Base-by-base conservation (phyloP, 2,113 vertebrate genomes). In the Xyliphius kryptos region DNA sequence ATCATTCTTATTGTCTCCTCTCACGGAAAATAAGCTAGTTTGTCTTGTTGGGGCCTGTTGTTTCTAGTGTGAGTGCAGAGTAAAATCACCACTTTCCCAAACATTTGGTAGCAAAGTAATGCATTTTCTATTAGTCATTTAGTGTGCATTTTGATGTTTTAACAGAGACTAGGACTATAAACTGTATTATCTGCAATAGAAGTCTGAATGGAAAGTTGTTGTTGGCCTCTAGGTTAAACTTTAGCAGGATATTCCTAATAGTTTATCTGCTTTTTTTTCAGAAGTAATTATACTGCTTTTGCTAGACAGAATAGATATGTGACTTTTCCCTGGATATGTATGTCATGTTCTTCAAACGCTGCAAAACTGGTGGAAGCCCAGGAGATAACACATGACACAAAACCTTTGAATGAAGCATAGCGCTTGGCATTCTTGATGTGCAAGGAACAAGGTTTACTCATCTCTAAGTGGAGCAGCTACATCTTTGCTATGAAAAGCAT, bases 271-370 rank as follows among this genome's bases (percentile, higher is more conserved):
- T 47, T 68, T 61, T 13, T 22, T 16, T 68, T 51, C 46, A 71
- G 62, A 51, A 56, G 62, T 67, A 44, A 55, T 40, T 68, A 47
- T 65, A 68, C 44, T 64, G 57, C 22, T 61, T 57, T 51, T 17
- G 38, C 38, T 51, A 21, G 66, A 56, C 14, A 51, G 62, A 75
- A 68, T n/a, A 38, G 41, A 51, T 62, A 58, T 22, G 46, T 52
- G 66, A 20, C 60, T 63, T 67, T 52, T 58, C 63, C 62, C 8
- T 53, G 55, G 67, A 54, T 67, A 46, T 67, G 41, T 47, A 63
- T 65, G 69, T 72, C 61, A 68, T 63, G 61, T 72, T 58, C 59
- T 63, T 55, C 64, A 69, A 72, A 66, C 56, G 52, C 60, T 59
- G 63, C 56, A 63, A 67, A 76, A 66, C 59, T 54, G 55, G 20